Evolutionary conservation across 2,888 invertebrate genomes (phyloP), one percentile per base, ranked within the genome.

Genomic region (Cheiracanthium punctorium): DNA sequence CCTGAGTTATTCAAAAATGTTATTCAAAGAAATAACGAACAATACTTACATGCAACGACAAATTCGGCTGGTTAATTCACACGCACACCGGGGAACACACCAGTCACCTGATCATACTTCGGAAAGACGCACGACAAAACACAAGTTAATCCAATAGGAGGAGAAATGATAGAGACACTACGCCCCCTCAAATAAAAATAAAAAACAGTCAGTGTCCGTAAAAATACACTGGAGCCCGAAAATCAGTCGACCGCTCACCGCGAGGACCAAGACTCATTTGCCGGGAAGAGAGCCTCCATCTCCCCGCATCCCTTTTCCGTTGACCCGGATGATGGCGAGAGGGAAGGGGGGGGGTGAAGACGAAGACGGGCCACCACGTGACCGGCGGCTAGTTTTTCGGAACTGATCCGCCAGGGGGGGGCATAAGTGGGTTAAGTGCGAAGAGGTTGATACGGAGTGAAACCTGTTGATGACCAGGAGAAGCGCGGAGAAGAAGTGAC

Each of bases 331-430:
- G 41, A 41, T 37, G 37, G 37, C 20, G n/a, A 43, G 69, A 74
- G 37, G 37, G 65, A 76, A 33, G 41, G 33, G 41, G 52, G 75
- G 30, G 33, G 77, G 73, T n/a, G n/a, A n/a, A n/a, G n/a, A n/a
- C n/a, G n/a, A n/a, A n/a, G n/a, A n/a, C n/a, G n/a, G n/a, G n/a
- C 28, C 67, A 69, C 24, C 84, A 70, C 79, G 84, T 85, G 84
- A 85, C 77, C 84, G 79, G 29, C 84, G 84, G 84, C 84, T 85
- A 80, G 37, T 76, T 82, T 76, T 77, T 72, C 71, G 82, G 76
- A 76, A 71, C 79, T 65, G 30, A n/a, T 32, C 20, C 2, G 69
- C 69, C 43, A 33, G 58, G 7, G 75, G 30, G 58, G 52, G 37
- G 32, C 17, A 52, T 7, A 85, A 85, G 74, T 85, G 74, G 84